Evolutionary conservation across 2,888 invertebrate species (phyloP).

Genomic region (Meta bourneti): DNA sequence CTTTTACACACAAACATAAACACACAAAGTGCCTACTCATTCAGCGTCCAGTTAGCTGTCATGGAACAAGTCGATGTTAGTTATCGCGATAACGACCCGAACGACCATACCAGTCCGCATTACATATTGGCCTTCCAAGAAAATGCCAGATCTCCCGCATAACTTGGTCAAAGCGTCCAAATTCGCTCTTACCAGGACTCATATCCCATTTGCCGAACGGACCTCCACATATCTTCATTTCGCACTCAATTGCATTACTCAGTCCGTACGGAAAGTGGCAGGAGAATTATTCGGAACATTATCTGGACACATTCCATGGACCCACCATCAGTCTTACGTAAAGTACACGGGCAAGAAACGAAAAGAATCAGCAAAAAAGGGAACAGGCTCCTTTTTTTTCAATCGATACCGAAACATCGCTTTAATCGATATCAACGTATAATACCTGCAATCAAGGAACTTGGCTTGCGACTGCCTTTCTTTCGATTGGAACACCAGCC

Average conservation of each 20-base stretch:
- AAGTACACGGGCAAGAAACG: background rate
- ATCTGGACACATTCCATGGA: background rate
- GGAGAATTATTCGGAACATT: background rate
- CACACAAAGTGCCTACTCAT: no score
- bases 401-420: constrained; percentile 36
- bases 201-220: background rate
- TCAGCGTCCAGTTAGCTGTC: no score
- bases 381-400: background rate
- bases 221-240: background rate
- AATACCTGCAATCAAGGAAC: constrained; percentile 63
- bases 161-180: background rate
- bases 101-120: no score
- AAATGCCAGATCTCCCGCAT: background rate
- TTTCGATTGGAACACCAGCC: background rate
- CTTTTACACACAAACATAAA: no score
- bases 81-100: no score
- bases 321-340: background rate
- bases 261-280: background rate
- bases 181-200: background rate
- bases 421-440: constrained; percentile 51
- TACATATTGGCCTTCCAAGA: background rate
- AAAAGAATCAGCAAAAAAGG: background rate
- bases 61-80: no score
- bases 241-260: background rate
- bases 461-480: background rate